These are phyloP conservation scores for Oreochromis mossambicus DNA, from an alignment of 2,797 vertebrate genomes.

Conservation along the genomic window DNA sequence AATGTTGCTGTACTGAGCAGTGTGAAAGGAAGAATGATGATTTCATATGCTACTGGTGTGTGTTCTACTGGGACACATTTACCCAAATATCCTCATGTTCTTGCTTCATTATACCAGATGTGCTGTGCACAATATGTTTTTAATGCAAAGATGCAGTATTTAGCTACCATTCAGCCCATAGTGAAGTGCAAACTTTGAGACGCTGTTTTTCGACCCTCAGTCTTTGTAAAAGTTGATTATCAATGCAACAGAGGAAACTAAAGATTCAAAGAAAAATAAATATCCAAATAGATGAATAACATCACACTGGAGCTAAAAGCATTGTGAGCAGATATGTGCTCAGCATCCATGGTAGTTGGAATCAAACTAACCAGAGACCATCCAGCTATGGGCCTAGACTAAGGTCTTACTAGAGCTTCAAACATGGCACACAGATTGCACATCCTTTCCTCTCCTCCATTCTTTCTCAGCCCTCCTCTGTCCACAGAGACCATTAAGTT, in stretches of 20 bases:
- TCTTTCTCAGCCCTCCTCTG: constrained; percentile 51
- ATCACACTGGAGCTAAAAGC: neutral
- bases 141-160: neutral
- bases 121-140: neutral
- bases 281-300: neutral
- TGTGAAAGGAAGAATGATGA: neutral
- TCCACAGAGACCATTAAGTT: constrained; percentile 86
- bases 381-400: neutral
- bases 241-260: neutral
- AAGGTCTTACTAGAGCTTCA: neutral
- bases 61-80: neutral
- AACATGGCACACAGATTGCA: neutral
- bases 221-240: neutral
- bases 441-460: neutral
- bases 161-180: neutral
- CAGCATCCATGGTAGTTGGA: neutral
- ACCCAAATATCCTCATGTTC: neutral
- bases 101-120: neutral
- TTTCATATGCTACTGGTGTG: neutral
- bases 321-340: neutral
- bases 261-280: neutral
- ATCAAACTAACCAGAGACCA: neutral
- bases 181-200: neutral
- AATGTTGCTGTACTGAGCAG: neutral
- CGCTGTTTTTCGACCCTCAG: fast-evolving